These are phyloP conservation scores for Phyllotreta cruciferae DNA, from an alignment of 2,888 invertebrate species.

Conservation along the genomic window DNA sequence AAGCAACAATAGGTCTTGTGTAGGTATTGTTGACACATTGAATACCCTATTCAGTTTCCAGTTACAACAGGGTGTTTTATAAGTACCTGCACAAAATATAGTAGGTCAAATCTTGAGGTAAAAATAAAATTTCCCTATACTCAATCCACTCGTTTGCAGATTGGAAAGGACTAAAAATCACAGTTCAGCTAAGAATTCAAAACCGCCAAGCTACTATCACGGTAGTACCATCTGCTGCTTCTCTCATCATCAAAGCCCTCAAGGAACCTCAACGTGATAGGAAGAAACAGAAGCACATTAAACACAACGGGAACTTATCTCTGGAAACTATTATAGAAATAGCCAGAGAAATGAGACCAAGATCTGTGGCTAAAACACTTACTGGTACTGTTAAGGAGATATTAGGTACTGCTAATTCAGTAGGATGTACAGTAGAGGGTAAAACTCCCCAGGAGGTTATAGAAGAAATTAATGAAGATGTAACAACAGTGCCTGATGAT, in stretches of 20 bases:
- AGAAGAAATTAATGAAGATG: conserved; percentile 87
- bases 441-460: conserved; percentile 94
- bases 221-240: conserved; percentile 97
- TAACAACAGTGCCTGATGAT: conserved; percentile 79
- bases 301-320: conserved; percentile 95
- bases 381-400: conserved; percentile 95
- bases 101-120: too few species aligned
- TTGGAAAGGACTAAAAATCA: conserved; percentile 99
- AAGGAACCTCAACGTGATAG: conserved; percentile 99
- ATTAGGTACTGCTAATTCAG: conserved; percentile 88
- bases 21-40: too few species aligned
- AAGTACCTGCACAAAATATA: too few species aligned
- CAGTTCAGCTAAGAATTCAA: conserved; percentile 96
- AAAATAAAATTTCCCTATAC: too few species aligned
- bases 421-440: conserved; percentile 89
- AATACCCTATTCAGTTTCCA: too few species aligned
- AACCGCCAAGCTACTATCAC: conserved; percentile 97
- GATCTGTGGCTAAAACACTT: conserved; percentile 94
- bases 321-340: conserved; percentile 92
- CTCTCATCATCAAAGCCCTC: conserved; percentile 95
- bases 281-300: conserved; percentile 98
- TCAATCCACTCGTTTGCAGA: conserved; percentile 71
- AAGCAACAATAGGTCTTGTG: too few species aligned
- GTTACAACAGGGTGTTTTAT: too few species aligned
- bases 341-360: conserved; percentile 90